phyloP scores from a whole-genome alignment of 2,797 vertebrate species.

The Anolis apletophallus region DNA sequence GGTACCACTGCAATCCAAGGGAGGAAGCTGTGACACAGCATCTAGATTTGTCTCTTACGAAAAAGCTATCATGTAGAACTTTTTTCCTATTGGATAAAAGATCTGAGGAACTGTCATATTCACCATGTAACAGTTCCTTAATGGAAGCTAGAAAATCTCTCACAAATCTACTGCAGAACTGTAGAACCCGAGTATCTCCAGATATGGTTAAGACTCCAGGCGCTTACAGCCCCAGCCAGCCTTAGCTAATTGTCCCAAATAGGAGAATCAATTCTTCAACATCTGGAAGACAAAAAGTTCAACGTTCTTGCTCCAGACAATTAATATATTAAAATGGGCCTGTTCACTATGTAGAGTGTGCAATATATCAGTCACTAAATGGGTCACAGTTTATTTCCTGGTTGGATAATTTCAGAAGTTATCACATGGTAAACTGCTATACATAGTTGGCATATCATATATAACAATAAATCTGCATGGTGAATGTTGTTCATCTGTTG shows the following conservation, averaged over 20 bases:
- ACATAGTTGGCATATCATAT: neutral
- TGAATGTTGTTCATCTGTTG: neutral
- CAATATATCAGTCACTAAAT: neutral
- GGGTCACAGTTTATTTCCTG: neutral
- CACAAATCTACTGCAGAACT: neutral
- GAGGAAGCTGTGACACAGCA: neutral
- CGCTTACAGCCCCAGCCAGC: neutral
- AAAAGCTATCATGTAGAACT: neutral
- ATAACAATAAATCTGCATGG: neutral
- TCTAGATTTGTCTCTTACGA: constrained; percentile 1
- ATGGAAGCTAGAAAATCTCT: constrained; percentile 5
- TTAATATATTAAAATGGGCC: neutral
- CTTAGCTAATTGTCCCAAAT: neutral
- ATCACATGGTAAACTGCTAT: neutral
- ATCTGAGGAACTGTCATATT: neutral
- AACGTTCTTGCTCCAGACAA: too few species aligned
- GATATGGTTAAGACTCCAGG: too few species aligned
- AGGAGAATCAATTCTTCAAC: neutral
- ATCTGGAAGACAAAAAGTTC: neutral
- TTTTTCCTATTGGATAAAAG: neutral
- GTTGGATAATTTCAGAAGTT: neutral
- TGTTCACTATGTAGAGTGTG: neutral
- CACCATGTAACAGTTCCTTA: neutral
- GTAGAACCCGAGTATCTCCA: neutral
- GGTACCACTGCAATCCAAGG: neutral